Evolutionary conservation across 2,797 vertebrate species (phyloP).

Genomic region (Spinibarbus caldwelli): DNA sequence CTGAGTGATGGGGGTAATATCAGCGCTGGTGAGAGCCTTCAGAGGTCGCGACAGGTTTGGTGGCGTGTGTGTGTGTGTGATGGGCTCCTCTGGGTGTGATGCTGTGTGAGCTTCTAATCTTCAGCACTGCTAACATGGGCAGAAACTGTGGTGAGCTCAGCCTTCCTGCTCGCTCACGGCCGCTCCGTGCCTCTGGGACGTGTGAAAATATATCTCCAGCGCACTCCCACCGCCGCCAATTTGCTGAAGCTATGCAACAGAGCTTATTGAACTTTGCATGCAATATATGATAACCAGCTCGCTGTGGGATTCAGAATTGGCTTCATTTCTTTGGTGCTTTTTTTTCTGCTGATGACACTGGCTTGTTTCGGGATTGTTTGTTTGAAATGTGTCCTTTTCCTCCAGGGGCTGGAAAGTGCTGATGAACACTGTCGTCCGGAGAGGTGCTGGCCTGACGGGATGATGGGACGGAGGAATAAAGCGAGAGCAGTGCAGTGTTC

Average conservation of each 20-base stretch:
- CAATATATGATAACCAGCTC: slow-evolving; percentile 58
- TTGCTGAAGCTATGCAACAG: slow-evolving; percentile 59
- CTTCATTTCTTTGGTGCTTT: slow-evolving; percentile 58
- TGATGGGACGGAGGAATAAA: slow-evolving; percentile 43
- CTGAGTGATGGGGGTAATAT: slow-evolving; percentile 49
- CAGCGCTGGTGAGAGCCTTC: not conserved
- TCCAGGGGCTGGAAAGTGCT: slow-evolving; percentile 57
- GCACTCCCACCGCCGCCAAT: slow-evolving; percentile 51
- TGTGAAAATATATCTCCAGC: slow-evolving; percentile 54
- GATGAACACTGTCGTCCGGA: slow-evolving; percentile 58
- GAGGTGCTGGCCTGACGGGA: slow-evolving; percentile 48
- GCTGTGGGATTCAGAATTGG: slow-evolving; percentile 61
- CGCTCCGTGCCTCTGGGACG: slow-evolving; percentile 53
- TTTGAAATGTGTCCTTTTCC: slow-evolving; percentile 60
- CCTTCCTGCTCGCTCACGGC: slow-evolving; percentile 50
- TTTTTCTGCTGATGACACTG: slow-evolving; percentile 62
- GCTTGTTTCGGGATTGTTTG: slow-evolving; percentile 41
- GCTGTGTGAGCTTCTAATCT: slow-evolving; percentile 50
- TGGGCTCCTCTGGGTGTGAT: slow-evolving; percentile 53
- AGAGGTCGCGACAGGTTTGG: slow-evolving; percentile 17
- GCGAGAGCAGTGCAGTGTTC: not conserved
- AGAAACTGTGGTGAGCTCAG: slow-evolving; percentile 57
- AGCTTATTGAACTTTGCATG: slow-evolving; percentile 66
- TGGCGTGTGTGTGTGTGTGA: slow-evolving; percentile 20
- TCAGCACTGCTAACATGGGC: slow-evolving; percentile 55